Percentiles rank a stretch among this genome's conserved stretches.
Conservation (phyloP, 2,113 vertebrate genomes). For the Antennarius striatus region DNA sequence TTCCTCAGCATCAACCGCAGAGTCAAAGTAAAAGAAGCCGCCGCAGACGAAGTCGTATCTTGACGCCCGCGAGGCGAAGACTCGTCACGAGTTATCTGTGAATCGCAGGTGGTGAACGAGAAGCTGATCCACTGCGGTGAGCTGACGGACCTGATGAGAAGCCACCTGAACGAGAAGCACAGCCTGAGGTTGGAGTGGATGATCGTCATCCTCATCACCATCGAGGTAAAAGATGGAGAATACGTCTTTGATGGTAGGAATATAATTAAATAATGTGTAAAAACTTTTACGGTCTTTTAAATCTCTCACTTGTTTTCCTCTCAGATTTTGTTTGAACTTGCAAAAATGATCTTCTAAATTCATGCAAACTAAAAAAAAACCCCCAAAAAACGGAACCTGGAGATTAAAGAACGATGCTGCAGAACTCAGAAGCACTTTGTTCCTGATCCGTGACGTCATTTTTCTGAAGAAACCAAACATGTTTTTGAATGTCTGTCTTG, state of each 20-base stretch:
- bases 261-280: too few species aligned
- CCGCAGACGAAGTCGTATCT: background rate
- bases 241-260: too few species aligned
- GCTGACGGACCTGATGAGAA: conserved; percentile 94
- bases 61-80: background rate
- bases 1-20: conserved; percentile 95
- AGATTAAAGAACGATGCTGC: conserved; percentile 17
- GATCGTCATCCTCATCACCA: conserved; percentile 97
- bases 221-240: conserved; percentile 83
- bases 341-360: conserved; percentile 85
- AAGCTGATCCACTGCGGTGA: conserved; percentile 97
- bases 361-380: too few species aligned
- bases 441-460: conserved; percentile 3
- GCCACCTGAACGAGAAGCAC: conserved; percentile 93
- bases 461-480: background rate
- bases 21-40: conserved; percentile 84
- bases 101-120: conserved; percentile 92
- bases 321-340: conserved; percentile 92
- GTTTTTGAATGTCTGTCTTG: background rate
- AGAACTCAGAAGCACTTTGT: conserved; percentile 35
- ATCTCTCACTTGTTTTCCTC: conserved; percentile 33
- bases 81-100: background rate
- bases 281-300: too few species aligned
- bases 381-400: background rate
- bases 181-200: conserved; percentile 95